Evolutionary conservation across 1,140 invertebrate species (phyloP).

Genomic region (Drosophila orosa): DNA sequence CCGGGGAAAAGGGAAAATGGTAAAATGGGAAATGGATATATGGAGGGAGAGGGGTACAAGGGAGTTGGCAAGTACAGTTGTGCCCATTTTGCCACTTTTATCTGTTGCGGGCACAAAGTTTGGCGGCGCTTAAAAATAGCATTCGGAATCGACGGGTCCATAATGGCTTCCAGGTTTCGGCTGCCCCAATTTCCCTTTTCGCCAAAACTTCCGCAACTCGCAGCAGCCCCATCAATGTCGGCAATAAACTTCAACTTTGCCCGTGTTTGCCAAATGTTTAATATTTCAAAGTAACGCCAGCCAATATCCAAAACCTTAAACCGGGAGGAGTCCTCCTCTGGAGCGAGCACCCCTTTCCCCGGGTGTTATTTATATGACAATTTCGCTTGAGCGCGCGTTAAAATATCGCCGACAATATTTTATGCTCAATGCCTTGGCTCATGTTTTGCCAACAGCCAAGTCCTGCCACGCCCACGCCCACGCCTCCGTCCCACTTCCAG

Average conservation of each 20-base stretch:
- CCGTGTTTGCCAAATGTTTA: constrained; percentile 72
- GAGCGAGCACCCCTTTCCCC: neutral
- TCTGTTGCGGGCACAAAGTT: constrained; percentile 40
- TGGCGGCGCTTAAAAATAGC: constrained; percentile 43
- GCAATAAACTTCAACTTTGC: constrained; percentile 75
- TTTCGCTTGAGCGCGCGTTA: constrained; percentile 79
- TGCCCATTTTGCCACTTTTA: constrained; percentile 25
- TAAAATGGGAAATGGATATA: constrained; percentile 5
- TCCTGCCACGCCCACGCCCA: constrained; percentile 20
- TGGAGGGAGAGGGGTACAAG: no score
- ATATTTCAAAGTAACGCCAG: constrained; percentile 76
- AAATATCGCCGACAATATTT: constrained; percentile 83
- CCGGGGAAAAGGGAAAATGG: neutral
- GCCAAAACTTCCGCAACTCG: constrained; percentile 30
- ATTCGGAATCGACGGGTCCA: constrained; percentile 32
- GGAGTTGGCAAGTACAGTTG: constrained; percentile 46
- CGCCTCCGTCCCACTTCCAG: no score
- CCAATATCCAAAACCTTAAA: constrained; percentile 51
- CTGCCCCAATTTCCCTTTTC: constrained; percentile 24
- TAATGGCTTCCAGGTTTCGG: constrained; percentile 47
- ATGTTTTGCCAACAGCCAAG: constrained; percentile 72
- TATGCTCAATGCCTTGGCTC: constrained; percentile 73
- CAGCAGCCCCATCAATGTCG: constrained; percentile 38
- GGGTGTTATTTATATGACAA: constrained; percentile 82
- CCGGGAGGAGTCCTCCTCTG: neutral